Conservation (phyloP, 2,888 invertebrate genomes). For the Plagiodera versicolora region DNA sequence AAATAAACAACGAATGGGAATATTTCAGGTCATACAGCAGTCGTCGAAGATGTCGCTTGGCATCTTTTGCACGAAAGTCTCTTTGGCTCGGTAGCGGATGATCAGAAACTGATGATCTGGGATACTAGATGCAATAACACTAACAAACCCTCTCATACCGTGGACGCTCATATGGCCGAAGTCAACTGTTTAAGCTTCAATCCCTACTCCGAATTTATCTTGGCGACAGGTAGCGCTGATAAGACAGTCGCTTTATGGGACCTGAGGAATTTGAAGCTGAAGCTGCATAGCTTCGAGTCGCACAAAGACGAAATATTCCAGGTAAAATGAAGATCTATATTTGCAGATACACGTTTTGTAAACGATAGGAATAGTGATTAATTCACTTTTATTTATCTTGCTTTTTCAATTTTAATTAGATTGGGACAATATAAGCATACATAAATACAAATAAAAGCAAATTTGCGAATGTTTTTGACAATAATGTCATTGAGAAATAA, state of each 20-base stretch:
- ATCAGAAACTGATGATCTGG: constrained; percentile 99
- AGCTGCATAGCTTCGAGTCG: constrained; percentile 98
- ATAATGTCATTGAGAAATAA: too few species aligned
- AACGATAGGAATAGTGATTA: too few species aligned
- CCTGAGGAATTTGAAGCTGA: constrained; percentile 92
- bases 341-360: too few species aligned
- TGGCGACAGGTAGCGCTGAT: constrained; percentile 94
- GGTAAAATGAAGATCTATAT: constrained; percentile 73
- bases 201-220: constrained; percentile 97
- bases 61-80: constrained; percentile 96
- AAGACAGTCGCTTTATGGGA: constrained; percentile 98
- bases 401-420: too few species aligned
- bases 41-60: constrained; percentile 99
- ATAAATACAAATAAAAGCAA: too few species aligned
- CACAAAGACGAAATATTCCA: constrained; percentile 99
- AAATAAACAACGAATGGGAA: too few species aligned
- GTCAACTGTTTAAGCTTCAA: constrained; percentile 99
- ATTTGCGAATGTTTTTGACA: too few species aligned
- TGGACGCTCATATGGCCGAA: constrained; percentile 98
- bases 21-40: constrained; percentile 77
- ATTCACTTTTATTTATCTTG: too few species aligned
- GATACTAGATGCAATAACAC: constrained; percentile 95
- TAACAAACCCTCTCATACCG: constrained; percentile 96
- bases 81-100: constrained; percentile 99
- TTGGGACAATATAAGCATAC: too few species aligned